A percentile compares a stretch with the other conserved stretches of the same genome.
phyloP scores from a whole-genome alignment of 2,888 invertebrate genomes.

The Oxycera nigricornis region DNA sequence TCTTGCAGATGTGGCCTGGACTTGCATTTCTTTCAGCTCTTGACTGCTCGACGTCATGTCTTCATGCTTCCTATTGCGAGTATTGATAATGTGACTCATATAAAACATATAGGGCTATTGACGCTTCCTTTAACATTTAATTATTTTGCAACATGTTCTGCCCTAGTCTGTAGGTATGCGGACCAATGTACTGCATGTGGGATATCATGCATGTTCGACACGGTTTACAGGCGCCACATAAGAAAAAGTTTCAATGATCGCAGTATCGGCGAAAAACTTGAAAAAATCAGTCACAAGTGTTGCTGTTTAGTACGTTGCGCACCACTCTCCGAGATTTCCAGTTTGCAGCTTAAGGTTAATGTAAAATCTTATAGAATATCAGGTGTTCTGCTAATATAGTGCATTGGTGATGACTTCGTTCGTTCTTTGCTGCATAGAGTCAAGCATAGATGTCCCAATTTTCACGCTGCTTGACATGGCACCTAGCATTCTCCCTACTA shows the following conservation, averaged over 20 bases:
- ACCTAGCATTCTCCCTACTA: slow-evolving; percentile 66
- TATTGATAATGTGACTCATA: background rate
- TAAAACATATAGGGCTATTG: background rate
- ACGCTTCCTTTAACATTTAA: background rate
- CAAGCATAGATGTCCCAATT: slow-evolving; percentile 68
- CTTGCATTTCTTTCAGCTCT: background rate
- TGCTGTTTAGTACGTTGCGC: background rate
- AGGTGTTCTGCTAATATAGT: slow-evolving; percentile 34
- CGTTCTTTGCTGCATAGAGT: slow-evolving; percentile 66
- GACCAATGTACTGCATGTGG: background rate
- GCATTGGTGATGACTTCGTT: slow-evolving; percentile 53
- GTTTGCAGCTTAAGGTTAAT: slow-evolving; percentile 11
- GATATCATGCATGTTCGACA: slow-evolving; percentile 21
- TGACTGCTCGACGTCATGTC: background rate
- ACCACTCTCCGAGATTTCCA: slow-evolving; percentile 22
- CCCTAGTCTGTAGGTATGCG: background rate
- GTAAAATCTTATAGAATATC: background rate
- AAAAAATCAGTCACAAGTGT: background rate
- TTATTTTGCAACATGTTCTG: background rate
- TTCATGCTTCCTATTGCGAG: background rate
- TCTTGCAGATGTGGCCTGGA: background rate
- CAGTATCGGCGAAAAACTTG: background rate
- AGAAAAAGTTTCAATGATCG: slow-evolving; percentile 2
- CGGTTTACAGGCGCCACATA: background rate
- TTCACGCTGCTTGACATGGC: slow-evolving; percentile 67